These are phyloP conservation scores for Fabriciana adippe DNA, from an alignment of 2,888 invertebrate genomes.

Conservation along the genomic window DNA sequence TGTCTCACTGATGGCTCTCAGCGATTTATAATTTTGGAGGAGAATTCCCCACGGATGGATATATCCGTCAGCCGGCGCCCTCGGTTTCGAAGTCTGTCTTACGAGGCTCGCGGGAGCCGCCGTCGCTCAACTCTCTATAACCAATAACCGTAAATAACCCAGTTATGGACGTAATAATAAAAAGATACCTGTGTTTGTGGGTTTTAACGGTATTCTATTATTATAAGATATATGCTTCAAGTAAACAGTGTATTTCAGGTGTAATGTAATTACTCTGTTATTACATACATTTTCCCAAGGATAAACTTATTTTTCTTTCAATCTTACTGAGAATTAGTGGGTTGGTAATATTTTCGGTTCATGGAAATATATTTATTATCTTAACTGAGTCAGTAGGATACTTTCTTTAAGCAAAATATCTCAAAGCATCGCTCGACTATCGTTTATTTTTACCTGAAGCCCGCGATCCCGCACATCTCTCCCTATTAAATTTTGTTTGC, in stretches of 20 bases:
- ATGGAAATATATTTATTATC: constrained; percentile 41
- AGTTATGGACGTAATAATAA: constrained; percentile 39
- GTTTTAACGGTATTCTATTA: constrained; percentile 8
- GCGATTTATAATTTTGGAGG: constrained; percentile 66
- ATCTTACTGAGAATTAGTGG: constrained; percentile 7
- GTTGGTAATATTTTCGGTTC: constrained; percentile 25
- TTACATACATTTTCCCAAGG: too few relatives aligned
- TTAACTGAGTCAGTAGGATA: constrained; percentile 45
- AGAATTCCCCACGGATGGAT: constrained; percentile 72
- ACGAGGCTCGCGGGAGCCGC: constrained; percentile 76
- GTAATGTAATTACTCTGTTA: neutral
- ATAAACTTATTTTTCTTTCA: neutral
- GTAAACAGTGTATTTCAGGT: neutral
- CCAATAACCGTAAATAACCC: constrained; percentile 80
- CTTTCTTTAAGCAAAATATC: constrained; percentile 66
- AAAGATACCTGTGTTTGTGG: constrained; percentile 35
- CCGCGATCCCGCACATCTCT: constrained; percentile 80
- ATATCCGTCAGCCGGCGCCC: constrained; percentile 77
- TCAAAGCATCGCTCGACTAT: constrained; percentile 70
- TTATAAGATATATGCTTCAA: neutral
- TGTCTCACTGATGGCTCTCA: constrained; percentile 37
- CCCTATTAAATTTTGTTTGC: constrained; percentile 83
- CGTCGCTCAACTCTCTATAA: constrained; percentile 78
- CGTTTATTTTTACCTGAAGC: constrained; percentile 80
- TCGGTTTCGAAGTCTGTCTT: constrained; percentile 72